A percentile compares a stretch with the other conserved stretches of the same genome.
Evolutionary conservation across 2,888 invertebrate genomes (phyloP).

Genomic region (Tetranychus piercei): DNA sequence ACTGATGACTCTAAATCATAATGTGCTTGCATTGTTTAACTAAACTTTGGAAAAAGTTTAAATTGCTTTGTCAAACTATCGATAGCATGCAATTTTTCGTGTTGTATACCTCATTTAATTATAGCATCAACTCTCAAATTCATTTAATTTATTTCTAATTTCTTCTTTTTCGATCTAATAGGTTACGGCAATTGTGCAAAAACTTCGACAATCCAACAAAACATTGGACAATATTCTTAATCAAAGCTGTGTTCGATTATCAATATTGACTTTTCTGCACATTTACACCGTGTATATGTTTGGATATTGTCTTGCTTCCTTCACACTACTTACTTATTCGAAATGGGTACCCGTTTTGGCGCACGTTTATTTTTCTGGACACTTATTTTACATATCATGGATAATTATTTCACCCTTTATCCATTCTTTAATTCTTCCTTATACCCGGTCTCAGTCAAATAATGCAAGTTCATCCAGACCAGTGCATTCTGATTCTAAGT

Average conservation of each 20-base stretch:
- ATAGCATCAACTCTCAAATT: no score
- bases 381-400: slow-evolving; percentile 25
- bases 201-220: not conserved
- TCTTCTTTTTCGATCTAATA: not conserved
- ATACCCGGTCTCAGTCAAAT: not conserved
- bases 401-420: slow-evolving; percentile 20
- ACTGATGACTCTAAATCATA: no score
- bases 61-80: no score
- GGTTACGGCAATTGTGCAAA: not conserved
- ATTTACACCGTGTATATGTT: slow-evolving; percentile 22
- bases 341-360: slow-evolving; percentile 21
- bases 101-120: no score
- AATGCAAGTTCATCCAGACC: not conserved
- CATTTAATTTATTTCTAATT: not conserved
- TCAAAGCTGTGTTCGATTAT: slow-evolving; percentile 12
- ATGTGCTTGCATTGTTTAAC: no score
- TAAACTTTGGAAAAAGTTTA: no score
- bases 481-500: no score
- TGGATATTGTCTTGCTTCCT: slow-evolving; percentile 25
- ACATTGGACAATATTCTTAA: slow-evolving; percentile 12
- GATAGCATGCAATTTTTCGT: no score
- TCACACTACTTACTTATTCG: slow-evolving; percentile 23
- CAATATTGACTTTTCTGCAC: slow-evolving; percentile 15
- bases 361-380: slow-evolving; percentile 25
- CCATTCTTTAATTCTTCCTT: not conserved